These are phyloP conservation scores for Pyrocephalus nanus DNA, from an alignment of 2,797 vertebrate genomes.

Conservation along the genomic window DNA sequence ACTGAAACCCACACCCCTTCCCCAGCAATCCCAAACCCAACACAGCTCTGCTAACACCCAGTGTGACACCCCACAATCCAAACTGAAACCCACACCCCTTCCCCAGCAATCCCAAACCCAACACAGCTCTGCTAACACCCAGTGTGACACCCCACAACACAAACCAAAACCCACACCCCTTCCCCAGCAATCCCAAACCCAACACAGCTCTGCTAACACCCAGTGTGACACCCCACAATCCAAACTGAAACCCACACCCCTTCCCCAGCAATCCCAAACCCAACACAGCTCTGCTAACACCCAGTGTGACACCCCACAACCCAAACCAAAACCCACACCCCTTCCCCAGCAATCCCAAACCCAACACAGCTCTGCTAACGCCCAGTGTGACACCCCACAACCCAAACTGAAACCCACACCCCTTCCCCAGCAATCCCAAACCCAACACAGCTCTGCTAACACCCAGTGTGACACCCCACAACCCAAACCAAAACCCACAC, in stretches of 20 bases:
- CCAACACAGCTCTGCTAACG: fast-evolving
- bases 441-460: neutral
- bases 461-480: no score
- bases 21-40: neutral
- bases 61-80: neutral
- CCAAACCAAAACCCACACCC: fast-evolving
- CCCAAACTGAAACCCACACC: fast-evolving
- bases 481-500: neutral
- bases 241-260: fast-evolving
- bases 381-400: no score
- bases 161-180: fast-evolving
- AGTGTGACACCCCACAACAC: neutral
- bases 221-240: no score
- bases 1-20: fast-evolving
- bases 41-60: fast-evolving
- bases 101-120: no score
- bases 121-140: fast-evolving
- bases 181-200: no score
- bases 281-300: fast-evolving
- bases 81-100: fast-evolving
- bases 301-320: no score
- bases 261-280: no score
- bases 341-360: neutral
- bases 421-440: fast-evolving
- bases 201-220: fast-evolving